These are phyloP conservation scores for Threskiornis aethiopicus DNA, from an alignment of 2,797 vertebrate genomes.

Conservation along the genomic window DNA sequence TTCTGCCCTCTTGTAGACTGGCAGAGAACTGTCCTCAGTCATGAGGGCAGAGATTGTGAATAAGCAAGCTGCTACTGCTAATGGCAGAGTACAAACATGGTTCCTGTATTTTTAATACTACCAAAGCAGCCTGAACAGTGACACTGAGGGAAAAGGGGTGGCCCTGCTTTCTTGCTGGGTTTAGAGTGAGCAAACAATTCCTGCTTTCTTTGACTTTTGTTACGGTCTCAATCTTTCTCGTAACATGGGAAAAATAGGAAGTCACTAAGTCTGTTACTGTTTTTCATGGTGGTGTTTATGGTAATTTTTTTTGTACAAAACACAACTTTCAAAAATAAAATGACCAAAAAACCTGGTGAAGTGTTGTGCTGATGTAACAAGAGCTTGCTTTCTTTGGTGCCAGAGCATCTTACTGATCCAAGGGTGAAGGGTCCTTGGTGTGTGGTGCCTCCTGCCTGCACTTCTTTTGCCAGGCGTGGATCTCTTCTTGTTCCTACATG, in stretches of 20 bases:
- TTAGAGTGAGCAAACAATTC: neutral
- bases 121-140: neutral
- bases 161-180: neutral
- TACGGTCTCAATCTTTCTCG: slow-evolving; percentile 15
- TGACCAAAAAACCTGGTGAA: slow-evolving; percentile 6
- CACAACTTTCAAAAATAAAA: slow-evolving; percentile 71
- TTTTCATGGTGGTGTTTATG: slow-evolving; percentile 68
- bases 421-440: neutral
- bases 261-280: slow-evolving; percentile 34
- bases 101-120: neutral
- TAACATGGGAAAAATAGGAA: slow-evolving; percentile 24
- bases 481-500: neutral
- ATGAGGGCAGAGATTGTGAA: neutral
- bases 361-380: neutral
- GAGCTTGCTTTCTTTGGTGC: neutral
- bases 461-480: neutral
- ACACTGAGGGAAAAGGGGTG: neutral
- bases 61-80: neutral
- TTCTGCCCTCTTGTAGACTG: neutral
- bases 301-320: slow-evolving; percentile 77
- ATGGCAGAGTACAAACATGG: neutral
- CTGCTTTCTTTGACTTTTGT: slow-evolving; percentile 43
- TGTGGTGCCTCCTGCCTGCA: neutral
- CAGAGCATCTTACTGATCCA: neutral
- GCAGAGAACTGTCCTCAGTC: neutral